These are phyloP conservation scores for Holotrichia oblita DNA, from an alignment of 1,140 invertebrate genomes.

Conservation along the genomic window DNA sequence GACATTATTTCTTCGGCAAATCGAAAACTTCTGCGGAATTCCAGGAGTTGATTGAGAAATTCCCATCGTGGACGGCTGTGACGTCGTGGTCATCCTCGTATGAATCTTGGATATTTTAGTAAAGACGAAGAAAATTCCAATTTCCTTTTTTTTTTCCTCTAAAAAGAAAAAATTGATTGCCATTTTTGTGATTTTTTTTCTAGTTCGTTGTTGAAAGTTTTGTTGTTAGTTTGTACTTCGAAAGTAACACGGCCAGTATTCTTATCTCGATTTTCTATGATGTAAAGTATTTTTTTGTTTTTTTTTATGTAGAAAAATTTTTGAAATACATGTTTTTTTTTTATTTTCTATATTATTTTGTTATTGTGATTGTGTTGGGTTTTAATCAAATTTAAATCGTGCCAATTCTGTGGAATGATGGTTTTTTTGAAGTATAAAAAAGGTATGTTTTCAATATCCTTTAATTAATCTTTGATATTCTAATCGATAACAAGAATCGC, in stretches of 20 bases:
- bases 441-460: not conserved
- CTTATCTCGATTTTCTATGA: slow-evolving; percentile 17
- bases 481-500: no score
- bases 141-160: not conserved
- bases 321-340: slow-evolving; percentile 24
- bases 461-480: no score
- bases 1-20: slow-evolving; percentile 71
- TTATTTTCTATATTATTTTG: slow-evolving; percentile 9
- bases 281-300: no score
- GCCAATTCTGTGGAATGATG: not conserved
- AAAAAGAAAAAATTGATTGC: no score
- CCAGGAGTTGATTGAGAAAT: slow-evolving; percentile 65
- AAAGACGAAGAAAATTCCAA: not conserved
- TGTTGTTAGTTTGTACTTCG: not conserved
- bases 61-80: slow-evolving; percentile 69
- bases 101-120: slow-evolving; percentile 64
- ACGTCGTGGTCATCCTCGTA: slow-evolving; percentile 70
- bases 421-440: not conserved
- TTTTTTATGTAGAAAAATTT: slow-evolving; percentile 16
- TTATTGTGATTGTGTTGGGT: not conserved
- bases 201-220: not conserved
- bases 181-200: slow-evolving; percentile 20
- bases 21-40: slow-evolving; percentile 67
- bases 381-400: not conserved
- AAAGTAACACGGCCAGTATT: slow-evolving; percentile 17